Base-by-base conservation (phyloP, 2,888 invertebrate species). In the Julus scanicus region DNA sequence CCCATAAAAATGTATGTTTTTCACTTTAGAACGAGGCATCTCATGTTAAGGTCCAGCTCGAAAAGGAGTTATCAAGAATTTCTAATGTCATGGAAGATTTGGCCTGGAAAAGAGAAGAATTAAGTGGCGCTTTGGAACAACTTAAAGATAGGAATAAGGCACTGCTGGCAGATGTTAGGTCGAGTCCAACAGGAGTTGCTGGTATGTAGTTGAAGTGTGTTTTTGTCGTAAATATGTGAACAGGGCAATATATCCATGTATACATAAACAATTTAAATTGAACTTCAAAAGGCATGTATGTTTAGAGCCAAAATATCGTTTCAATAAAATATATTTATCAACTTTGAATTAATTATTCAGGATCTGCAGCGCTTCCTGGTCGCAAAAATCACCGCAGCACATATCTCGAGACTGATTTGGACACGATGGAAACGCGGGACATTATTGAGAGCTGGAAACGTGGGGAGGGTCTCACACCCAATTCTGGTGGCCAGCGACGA, bases 401-500 rank as follows among this genome's bases (percentile, higher is more conserved):
- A 0, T 97, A 98, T 96, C 94, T 96, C 88, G 97, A 98, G 93
- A 98, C 98, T 0, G 98, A 98, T 92, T 93, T 98, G 48, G 98
- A 98, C 92, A 95, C 96, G 0, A 95, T 96, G 91, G 94, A 94
- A 89, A 95, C 95, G 0, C 93, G 95, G 87, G 97, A 97, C 89
- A 88, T 91, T 1, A 71, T 89, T 4, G 89, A 89, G 40, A 87
- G 83, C 20, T 86, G 88, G 80, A 86, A 88, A 20, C 80, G 40
- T 2, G 86, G 48, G 11, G 88, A 88, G 17, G 48, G 89, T 89
- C 13, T 88, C 89, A 83, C 89, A 89, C 53, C 89, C 86, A 63
- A 89, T 89, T 71, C 88, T 89, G 1, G 89, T 89, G 88, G 89
- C 83, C 57, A 89, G 89, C 89, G 89, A 89, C 44, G 89, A n/a